phyloP scores from a whole-genome alignment of 1,140 invertebrate genomes.

The Brachionus plicatilis region DNA sequence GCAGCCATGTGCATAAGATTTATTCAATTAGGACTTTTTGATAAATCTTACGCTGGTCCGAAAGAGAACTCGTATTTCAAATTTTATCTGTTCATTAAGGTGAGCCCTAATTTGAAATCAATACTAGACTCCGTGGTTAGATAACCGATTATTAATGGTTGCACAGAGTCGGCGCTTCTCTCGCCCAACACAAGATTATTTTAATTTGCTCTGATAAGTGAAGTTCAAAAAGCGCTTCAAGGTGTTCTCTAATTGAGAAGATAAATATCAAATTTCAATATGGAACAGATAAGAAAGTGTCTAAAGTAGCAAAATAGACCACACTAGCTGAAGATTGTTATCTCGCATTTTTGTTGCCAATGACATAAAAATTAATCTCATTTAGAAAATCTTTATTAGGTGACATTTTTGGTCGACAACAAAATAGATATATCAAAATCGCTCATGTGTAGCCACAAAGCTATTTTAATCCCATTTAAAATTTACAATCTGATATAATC shows the following conservation, averaged over 20 bases:
- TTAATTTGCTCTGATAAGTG: neutral
- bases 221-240: conserved; percentile 12
- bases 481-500: conserved; percentile 36
- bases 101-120: conserved; percentile 15
- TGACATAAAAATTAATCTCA: conserved; percentile 30
- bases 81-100: conserved; percentile 24
- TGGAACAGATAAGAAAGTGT: neutral
- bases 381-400: conserved; percentile 8
- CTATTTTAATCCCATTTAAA: conserved; percentile 23
- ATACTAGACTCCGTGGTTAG: neutral
- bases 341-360: neutral
- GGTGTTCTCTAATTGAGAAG: neutral
- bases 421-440: neutral
- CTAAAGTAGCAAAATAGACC: neutral
- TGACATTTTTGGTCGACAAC: neutral
- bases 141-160: conserved; percentile 7
- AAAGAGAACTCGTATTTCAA: neutral
- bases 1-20: neutral
- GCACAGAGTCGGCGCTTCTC: neutral
- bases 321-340: neutral
- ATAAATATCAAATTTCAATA: conserved; percentile 30
- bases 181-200: neutral
- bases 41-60: neutral
- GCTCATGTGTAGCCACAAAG: conserved; percentile 17
- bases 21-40: neutral